Evolutionary conservation across 2,888 invertebrate species (phyloP).

Genomic region (Sinodicranocentrus sp.): DNA sequence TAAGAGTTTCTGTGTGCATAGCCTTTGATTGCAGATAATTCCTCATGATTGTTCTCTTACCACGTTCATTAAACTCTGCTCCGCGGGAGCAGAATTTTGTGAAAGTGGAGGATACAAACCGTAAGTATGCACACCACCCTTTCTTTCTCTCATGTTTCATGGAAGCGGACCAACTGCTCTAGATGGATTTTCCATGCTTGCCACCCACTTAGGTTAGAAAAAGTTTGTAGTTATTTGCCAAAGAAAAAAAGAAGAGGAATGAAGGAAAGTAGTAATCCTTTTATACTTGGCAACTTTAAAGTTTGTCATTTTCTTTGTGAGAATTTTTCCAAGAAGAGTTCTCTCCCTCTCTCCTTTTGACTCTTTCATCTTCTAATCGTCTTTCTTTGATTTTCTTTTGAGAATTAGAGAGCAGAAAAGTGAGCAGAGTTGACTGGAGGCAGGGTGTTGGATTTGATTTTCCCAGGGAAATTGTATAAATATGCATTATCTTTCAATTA

Average conservation of each 20-base stretch:
- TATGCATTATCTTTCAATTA: too few species aligned
- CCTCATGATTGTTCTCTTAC: slow-evolving; percentile 27
- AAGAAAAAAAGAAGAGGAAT: too few species aligned
- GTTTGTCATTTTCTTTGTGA: slow-evolving; percentile 18
- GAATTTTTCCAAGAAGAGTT: neutral
- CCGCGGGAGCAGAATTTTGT: neutral
- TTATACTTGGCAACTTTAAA: slow-evolving; percentile 14
- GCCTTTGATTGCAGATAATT: slow-evolving; percentile 32
- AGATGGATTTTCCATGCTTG: slow-evolving; percentile 24
- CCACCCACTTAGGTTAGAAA: neutral
- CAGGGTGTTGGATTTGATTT: neutral
- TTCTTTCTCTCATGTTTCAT: too few species aligned
- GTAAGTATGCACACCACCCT: too few species aligned
- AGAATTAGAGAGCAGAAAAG: neutral
- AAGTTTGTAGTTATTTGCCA: too few species aligned
- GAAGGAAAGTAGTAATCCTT: slow-evolving; percentile 18
- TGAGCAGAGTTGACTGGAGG: neutral
- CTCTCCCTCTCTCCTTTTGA: neutral
- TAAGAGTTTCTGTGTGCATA: neutral
- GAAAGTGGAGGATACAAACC: too few species aligned
- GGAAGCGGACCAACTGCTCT: neutral
- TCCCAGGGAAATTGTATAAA: neutral
- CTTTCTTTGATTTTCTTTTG: neutral
- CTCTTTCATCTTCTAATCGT: slow-evolving; percentile 19
- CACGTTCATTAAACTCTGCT: slow-evolving; percentile 34